Percentiles rank a stretch among this genome's conserved stretches.
Evolutionary conservation across 1,140 invertebrate genomes (phyloP).

Genomic region (Drosophila paulistorum): DNA sequence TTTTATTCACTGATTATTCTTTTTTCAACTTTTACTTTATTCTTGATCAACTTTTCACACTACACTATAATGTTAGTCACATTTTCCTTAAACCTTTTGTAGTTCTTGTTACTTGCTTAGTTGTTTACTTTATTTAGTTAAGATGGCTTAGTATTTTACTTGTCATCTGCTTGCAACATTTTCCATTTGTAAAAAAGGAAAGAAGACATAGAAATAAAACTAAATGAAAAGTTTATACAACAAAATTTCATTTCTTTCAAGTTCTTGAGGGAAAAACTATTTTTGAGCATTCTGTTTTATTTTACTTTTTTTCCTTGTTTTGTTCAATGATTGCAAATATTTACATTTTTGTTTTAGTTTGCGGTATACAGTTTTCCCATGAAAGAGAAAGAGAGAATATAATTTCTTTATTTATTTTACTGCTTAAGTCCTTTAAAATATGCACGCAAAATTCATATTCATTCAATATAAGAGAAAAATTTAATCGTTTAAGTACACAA

Average conservation of each 20-base stretch:
- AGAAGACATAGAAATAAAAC: constrained; percentile 25
- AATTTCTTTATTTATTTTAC: neutral
- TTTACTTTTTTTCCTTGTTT: constrained; percentile 6
- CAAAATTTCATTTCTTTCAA: constrained; percentile 45
- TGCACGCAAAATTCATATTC: too few species aligned
- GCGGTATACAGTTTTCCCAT: neutral
- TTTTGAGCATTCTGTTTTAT: constrained; percentile 16
- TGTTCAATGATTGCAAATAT: constrained; percentile 45
- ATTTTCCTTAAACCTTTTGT: constrained; percentile 37
- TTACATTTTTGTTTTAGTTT: constrained; percentile 29
- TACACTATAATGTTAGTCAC: constrained; percentile 47
- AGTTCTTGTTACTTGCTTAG: constrained; percentile 33
- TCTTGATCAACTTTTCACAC: constrained; percentile 64
- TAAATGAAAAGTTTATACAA: constrained; percentile 43
- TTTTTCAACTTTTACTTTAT: constrained; percentile 56
- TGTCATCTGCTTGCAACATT: constrained; percentile 34
- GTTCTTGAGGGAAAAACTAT: neutral
- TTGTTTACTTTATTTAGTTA: constrained; percentile 69
- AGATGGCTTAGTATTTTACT: constrained; percentile 47
- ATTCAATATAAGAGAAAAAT: too few species aligned
- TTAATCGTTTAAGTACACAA: too few species aligned
- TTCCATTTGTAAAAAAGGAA: constrained; percentile 47
- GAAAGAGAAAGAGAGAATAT: neutral
- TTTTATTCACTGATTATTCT: neutral
- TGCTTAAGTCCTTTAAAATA: too few species aligned